Conservation (phyloP, 2,113 vertebrate genomes). For the Tragelaphus buxtoni region DNA sequence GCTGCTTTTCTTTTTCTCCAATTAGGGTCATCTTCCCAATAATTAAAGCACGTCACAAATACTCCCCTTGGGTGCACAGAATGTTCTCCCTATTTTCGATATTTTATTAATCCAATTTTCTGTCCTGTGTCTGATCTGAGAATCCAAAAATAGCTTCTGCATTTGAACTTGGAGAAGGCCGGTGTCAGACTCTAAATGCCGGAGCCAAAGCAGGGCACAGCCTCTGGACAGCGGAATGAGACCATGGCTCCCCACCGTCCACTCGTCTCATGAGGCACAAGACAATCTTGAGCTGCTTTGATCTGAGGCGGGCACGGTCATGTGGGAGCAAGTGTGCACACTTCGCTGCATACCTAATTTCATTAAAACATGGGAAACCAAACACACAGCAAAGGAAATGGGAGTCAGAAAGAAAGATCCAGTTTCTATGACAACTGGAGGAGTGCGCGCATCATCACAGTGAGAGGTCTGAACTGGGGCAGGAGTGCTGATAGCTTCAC, state of each 20-base stretch:
- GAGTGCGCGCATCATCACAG: constrained; percentile 35
- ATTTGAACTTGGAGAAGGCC: not conserved
- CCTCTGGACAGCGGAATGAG: not conserved
- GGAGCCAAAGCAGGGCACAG: not conserved
- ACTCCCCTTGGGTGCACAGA: not conserved
- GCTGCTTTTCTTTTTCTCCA: constrained; percentile 21
- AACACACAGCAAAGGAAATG: constrained; percentile 59
- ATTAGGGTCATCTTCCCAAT: constrained; percentile 28
- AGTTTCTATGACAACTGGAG: constrained; percentile 79
- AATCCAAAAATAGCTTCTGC: constrained; percentile 38
- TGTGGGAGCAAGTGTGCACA: not conserved
- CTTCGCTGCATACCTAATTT: constrained; percentile 59
- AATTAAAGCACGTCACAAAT: not conserved
- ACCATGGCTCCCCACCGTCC: not conserved
- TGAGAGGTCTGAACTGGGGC: constrained; percentile 56
- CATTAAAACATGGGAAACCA: constrained; percentile 66
- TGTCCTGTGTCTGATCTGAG: not conserved
- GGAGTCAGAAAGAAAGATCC: constrained; percentile 60
- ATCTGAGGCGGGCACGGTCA: not conserved
- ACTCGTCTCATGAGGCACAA: not conserved
- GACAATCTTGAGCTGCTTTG: not conserved
- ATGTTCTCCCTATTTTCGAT: constrained; percentile 5
- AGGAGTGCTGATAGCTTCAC: constrained; percentile 45
- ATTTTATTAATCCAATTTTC: constrained; percentile 34
- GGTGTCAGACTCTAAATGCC: not conserved